A percentile compares a stretch with the other conserved stretches of the same genome.
Evolutionary conservation across 2,888 invertebrate species (phyloP).

Genomic region (Cantharis rufa): DNA sequence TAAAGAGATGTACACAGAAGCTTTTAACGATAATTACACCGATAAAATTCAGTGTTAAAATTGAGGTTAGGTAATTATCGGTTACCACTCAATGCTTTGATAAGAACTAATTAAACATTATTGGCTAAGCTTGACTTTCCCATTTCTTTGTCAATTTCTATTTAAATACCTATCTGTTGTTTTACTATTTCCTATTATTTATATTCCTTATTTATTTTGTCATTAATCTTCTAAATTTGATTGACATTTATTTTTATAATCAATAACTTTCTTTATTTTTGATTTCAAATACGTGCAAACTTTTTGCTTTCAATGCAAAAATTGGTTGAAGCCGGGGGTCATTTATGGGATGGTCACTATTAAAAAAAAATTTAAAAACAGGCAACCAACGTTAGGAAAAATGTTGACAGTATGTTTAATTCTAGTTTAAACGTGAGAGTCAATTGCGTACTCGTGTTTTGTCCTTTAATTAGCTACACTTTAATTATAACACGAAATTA

Average conservation of each 20-base stretch:
- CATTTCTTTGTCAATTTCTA: background rate
- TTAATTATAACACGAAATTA: conserved; percentile 48
- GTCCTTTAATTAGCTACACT: conserved; percentile 48
- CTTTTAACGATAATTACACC: background rate
- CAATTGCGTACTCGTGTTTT: conserved; percentile 32
- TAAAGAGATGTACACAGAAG: background rate
- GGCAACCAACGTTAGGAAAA: conserved; percentile 15
- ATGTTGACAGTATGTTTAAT: conserved; percentile 17
- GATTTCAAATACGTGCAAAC: background rate
- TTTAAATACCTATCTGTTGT: background rate
- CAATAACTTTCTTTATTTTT: background rate
- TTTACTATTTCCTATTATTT: background rate
- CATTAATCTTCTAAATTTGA: background rate
- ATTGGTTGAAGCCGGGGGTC: background rate
- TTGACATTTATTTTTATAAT: background rate
- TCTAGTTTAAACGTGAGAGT: conserved; percentile 31
- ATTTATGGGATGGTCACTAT: background rate
- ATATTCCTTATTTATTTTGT: background rate
- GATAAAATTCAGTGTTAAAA: background rate
- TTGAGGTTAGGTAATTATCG: background rate
- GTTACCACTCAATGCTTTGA: background rate
- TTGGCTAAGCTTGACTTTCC: background rate
- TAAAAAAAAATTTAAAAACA: conserved; percentile 6
- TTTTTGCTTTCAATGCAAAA: background rate
- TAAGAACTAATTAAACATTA: background rate